Conservation (phyloP, 2,113 vertebrate genomes). For the Rhabdomys dilectus region DNA sequence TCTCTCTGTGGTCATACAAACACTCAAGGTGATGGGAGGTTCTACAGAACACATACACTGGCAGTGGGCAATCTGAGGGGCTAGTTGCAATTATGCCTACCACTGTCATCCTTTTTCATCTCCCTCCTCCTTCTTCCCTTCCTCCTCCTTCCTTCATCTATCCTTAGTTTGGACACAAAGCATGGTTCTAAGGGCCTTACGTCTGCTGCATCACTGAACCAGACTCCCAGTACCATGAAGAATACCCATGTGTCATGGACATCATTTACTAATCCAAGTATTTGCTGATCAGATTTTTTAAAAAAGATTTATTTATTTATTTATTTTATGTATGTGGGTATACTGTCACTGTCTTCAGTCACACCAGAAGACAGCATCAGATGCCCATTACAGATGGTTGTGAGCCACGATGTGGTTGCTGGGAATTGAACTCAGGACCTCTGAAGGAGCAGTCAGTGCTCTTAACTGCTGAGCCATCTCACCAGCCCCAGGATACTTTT, state of each 20-base stretch:
- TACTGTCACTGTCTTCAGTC: no score
- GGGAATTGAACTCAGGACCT: no score
- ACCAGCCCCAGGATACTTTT: no score
- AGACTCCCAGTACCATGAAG: background rate
- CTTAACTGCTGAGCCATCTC: no score
- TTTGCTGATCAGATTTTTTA: background rate
- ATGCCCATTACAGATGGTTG: no score
- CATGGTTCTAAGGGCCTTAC: background rate
- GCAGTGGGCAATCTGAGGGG: background rate
- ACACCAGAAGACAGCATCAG: no score
- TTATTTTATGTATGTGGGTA: no score
- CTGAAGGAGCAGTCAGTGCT: no score
- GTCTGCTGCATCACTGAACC: background rate
- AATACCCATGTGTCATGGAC: background rate
- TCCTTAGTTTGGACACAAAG: background rate
- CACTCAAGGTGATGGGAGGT: background rate
- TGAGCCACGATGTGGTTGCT: no score
- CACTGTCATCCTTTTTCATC: background rate
- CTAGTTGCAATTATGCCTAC: background rate
- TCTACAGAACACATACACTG: no score
- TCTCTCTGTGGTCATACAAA: background rate
- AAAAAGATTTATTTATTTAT: no score
- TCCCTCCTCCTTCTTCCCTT: background rate
- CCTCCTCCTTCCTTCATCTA: background rate
- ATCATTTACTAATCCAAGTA: background rate